Conservation (phyloP, 2,113 vertebrate genomes). For the Notarius quadriscutis region DNA sequence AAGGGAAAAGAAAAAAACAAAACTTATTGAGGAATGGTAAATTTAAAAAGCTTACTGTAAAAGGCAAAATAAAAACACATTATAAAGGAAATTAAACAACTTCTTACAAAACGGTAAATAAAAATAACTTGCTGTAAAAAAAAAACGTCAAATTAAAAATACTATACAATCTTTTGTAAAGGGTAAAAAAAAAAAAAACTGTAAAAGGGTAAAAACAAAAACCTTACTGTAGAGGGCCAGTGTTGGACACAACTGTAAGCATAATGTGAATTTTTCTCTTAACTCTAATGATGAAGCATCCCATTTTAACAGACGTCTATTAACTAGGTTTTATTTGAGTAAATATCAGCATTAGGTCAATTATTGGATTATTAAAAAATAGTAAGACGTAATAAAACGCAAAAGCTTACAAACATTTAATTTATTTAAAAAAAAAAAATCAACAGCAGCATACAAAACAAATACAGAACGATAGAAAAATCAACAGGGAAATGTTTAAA, state of each 20-base stretch:
- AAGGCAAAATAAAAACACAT: too few species aligned
- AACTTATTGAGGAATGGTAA: too few species aligned
- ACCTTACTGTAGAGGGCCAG: background rate
- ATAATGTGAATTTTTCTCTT: background rate
- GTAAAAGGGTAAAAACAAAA: background rate
- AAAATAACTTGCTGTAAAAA: too few species aligned
- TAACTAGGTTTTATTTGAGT: background rate
- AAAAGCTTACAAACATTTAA: background rate
- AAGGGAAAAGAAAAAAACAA: too few species aligned
- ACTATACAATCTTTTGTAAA: too few species aligned
- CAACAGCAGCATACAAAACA: constrained; percentile 6
- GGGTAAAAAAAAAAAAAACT: too few species aligned
- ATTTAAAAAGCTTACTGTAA: too few species aligned
- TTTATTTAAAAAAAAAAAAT: constrained; percentile 15
- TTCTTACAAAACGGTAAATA: too few species aligned
- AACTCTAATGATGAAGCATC: background rate
- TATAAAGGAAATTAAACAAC: too few species aligned
- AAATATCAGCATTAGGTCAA: background rate
- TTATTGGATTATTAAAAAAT: background rate
- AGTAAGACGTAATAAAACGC: background rate
- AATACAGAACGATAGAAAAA: background rate
- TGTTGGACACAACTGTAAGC: background rate
- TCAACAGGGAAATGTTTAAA: background rate
- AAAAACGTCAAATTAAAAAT: too few species aligned
- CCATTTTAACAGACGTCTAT: background rate